Base-by-base conservation (phyloP, 2,888 invertebrate species). In the Meteorus cinctellus region DNA sequence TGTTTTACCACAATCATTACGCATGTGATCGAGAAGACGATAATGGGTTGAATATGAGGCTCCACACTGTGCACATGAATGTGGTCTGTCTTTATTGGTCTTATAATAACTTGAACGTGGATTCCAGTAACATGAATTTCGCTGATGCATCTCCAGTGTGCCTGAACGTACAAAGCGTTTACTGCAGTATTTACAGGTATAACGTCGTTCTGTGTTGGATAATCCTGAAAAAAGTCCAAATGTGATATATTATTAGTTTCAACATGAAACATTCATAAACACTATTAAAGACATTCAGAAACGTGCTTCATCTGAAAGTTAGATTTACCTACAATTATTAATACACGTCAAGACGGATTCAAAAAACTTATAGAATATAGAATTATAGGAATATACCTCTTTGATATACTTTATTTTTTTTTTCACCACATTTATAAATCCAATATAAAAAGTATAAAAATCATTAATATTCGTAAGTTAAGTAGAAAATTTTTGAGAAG, bases 1-100 rank as follows among this genome's bases (percentile, higher is more conserved):
- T 14, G 83, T 83, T 48, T 81, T 82, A 6, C 86, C 85, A 73
- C 85, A 86, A 59, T 87, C 86, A 77, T 85, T 85, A 45, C 85
- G 83, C 19, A 83, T 78, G 74, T 88, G 87, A 77, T 83, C 84
- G 67, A 79, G 76, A n/a, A 87, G 77, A 67, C 82, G 82, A 12
- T 82, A 80, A 34, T 83, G 82, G 65, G 82, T 82, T n/a, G 80
- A 79, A 77, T 86, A 87, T 62, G 81, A 79, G 6, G 84, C 79
- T 19, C 86, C 85, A 74, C 87, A 87, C 5, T 80, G 78, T 0
- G 73, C 69, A 71, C 87, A 87, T 6, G 79, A 75, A 69, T 82
- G 83, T 1, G 84, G 84, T 66, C 83, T 81, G 10, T 66, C 76
- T 14, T 72, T 80, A 8, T 79, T 80, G 0, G 80, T 29, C 19